Base-by-base conservation (phyloP, 2,113 vertebrate species). In the Haemorhous mexicanus region DNA sequence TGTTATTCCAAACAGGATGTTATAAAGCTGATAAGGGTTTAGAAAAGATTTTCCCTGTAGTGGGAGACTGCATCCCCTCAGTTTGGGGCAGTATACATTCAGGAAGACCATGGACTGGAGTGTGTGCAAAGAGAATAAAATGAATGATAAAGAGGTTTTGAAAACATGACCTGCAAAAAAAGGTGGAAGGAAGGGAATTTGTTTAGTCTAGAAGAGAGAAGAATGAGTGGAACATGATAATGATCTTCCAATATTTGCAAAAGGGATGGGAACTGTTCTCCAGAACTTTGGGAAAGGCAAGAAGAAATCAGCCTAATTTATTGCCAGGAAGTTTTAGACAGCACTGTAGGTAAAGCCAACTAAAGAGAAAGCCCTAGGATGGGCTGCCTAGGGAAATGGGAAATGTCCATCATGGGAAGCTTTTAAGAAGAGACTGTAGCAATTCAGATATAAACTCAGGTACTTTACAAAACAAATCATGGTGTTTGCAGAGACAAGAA, bases 161-260 rank as follows among this genome's bases (percentile, higher is more conserved):
- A 87, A 96, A 97, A 93, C 69, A 84, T 72, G 94, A 81, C 83
- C 86, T 81, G 61, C 39, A 92, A 78, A 49, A 75, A 92, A 87
- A 93, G 80, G 80, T 96, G 95, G 94, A 95, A 96, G 95, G 92
- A 96, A 96, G 69, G 81, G 86, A 81, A 80, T 75, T 90, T 95
- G 96, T 96, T 92, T 97, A 92, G 95, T 92, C 89, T 96, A 92
- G 59, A 84, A 87, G 80, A 70, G 35, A 75, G 69, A 97, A 95
- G 92, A 97, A 95, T 93, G 73, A 94, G 35, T 44, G 86, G 94
- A 89, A 87, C 86, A 87, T 5, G 68, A 78, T 87, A 84, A 93
- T 68, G 68, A 67, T 89, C 93, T 93, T 70, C 89, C 80, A 78
- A 3, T 75, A 91, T 87, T 95, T 93, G 81, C 87, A 84, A 84